Evolutionary conservation across 2,797 vertebrate species (phyloP).

Genomic region (Uromys caudimaculatus): DNA sequence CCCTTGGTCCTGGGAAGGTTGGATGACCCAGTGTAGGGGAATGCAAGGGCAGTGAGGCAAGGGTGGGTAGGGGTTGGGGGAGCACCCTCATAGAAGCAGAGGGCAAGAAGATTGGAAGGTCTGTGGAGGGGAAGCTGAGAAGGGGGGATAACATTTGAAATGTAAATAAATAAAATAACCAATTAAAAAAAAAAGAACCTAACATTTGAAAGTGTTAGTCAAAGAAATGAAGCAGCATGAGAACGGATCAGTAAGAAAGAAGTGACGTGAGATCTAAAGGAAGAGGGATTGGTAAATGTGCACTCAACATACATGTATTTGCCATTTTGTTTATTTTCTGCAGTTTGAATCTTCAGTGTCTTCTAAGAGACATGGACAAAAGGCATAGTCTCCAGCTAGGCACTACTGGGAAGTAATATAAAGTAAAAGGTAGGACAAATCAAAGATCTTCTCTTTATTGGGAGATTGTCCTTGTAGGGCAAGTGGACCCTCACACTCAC

Average conservation of each 20-base stretch:
- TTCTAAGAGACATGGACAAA: neutral
- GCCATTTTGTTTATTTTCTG: neutral
- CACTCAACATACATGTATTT: neutral
- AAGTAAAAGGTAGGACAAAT: neutral
- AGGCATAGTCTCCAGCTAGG: no score
- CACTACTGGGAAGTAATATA: neutral
- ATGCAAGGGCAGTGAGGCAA: no score
- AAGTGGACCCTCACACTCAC: no score
- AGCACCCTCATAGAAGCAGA: no score
- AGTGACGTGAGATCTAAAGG: neutral
- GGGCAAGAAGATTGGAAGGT: no score
- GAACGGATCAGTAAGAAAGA: neutral
- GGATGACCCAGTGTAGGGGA: no score
- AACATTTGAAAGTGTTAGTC: neutral
- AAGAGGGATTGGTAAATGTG: neutral
- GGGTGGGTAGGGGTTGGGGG: no score
- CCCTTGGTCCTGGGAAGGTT: no score
- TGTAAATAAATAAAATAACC: no score
- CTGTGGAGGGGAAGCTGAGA: no score
- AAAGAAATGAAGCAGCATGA: neutral
- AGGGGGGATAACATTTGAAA: no score
- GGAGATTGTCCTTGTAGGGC: neutral
- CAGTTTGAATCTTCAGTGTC: neutral
- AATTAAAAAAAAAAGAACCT: neutral
- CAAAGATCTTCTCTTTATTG: neutral